Evolutionary conservation across 2,888 invertebrate genomes (phyloP).

Genomic region (Conchocele bisecta): DNA sequence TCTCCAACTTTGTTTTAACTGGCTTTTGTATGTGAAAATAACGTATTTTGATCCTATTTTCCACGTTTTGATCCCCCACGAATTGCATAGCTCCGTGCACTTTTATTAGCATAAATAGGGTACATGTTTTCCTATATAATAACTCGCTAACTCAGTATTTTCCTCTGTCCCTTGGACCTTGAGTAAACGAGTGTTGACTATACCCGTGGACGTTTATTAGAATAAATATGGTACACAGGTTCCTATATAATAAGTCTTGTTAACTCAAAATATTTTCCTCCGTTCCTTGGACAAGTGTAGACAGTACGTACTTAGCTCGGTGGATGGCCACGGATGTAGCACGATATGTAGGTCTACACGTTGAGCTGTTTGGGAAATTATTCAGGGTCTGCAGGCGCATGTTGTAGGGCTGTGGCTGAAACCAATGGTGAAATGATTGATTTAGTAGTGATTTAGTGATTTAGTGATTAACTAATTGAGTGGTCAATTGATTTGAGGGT

Average conservation of each 20-base stretch:
- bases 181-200: too few species aligned
- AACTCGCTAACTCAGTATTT: too few species aligned
- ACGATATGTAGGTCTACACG: slow-evolving; percentile 80
- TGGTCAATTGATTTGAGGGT: too few species aligned
- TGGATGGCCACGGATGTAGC: slow-evolving; percentile 81
- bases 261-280: too few species aligned
- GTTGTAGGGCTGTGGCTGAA: slow-evolving; percentile 85
- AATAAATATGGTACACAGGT: neutral
- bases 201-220: neutral
- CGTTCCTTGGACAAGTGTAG: too few species aligned
- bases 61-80: neutral
- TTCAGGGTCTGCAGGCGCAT: slow-evolving; percentile 89
- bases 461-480: too few species aligned
- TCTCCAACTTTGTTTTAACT: neutral
- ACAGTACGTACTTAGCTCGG: slow-evolving; percentile 79
- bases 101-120: neutral
- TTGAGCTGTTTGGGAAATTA: slow-evolving; percentile 84
- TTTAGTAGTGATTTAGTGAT: too few species aligned
- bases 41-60: neutral
- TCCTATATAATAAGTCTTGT: too few species aligned
- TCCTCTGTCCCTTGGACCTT: too few species aligned
- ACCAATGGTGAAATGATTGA: too few species aligned
- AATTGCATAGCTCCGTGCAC: neutral
- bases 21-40: neutral
- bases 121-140: too few species aligned